Conservation (phyloP, 2,888 invertebrate species). For the Mechanitis mazaeus region DNA sequence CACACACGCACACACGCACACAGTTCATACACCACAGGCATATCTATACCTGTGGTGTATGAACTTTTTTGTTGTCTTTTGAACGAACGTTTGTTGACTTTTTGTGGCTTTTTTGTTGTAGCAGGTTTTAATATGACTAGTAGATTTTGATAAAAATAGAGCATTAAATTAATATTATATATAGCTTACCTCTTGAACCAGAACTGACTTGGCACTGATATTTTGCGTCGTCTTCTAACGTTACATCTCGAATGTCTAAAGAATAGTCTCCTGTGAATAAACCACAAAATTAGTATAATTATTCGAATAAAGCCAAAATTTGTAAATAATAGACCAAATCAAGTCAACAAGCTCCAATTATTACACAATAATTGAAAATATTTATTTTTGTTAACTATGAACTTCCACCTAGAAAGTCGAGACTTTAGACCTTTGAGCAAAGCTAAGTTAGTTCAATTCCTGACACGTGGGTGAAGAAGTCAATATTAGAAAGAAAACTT, state of each 20-base stretch:
- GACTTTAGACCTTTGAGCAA: too few species aligned
- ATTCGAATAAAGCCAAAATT: too few species aligned
- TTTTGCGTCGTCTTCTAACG: conserved; percentile 93
- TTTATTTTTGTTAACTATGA: background rate
- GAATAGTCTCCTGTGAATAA: conserved; percentile 89
- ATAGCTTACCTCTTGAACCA: conserved; percentile 76
- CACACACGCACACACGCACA: too few species aligned
- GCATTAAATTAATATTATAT: background rate
- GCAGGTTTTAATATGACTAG: too few species aligned
- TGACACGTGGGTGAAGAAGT: too few species aligned
- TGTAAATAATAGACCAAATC: too few species aligned
- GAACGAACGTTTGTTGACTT: background rate
- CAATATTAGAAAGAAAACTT: too few species aligned
- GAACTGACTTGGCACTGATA: conserved; percentile 97
- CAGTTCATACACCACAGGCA: too few species aligned
- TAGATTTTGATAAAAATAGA: background rate
- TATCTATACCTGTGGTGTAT: background rate
- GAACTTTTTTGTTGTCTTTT: background rate
- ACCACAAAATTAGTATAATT: background rate
- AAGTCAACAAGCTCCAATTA: too few species aligned
- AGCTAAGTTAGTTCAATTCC: too few species aligned
- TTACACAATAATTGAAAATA: too few species aligned
- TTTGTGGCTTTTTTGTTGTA: background rate
- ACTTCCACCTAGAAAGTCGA: background rate
- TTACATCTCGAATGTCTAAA: conserved; percentile 91